phyloP scores from a whole-genome alignment of 2,113 vertebrate species.

The Myocastor coypus region DNA sequence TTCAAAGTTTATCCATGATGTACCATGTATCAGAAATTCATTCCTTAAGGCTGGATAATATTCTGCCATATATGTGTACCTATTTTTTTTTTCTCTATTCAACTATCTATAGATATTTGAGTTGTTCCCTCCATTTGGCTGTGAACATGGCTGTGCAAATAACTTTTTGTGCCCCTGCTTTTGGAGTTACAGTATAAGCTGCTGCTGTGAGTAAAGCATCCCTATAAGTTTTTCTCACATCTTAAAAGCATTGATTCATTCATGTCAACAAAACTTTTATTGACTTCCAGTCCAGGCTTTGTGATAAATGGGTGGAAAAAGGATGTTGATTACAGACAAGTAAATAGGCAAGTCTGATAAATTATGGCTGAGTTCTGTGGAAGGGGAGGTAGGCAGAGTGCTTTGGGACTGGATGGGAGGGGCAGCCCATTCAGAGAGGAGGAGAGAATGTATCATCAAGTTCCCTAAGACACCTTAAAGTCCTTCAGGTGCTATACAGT shows the following conservation, averaged over 20 bases:
- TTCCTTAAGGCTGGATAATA: background rate
- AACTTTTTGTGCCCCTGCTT: background rate
- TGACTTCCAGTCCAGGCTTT: background rate
- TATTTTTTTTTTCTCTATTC: background rate
- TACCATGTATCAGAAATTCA: background rate
- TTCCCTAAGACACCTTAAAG: background rate
- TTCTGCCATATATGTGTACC: background rate
- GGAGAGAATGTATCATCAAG: background rate
- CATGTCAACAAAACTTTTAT: conserved; percentile 3
- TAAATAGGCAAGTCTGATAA: background rate
- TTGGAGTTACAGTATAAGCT: background rate
- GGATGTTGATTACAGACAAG: background rate
- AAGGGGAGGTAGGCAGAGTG: background rate
- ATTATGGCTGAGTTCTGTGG: background rate
- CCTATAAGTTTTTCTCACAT: background rate
- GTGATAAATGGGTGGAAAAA: background rate
- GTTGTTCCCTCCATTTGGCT: background rate
- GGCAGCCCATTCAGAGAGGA: background rate
- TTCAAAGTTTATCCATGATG: background rate
- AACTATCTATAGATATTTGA: background rate
- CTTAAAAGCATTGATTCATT: conserved; percentile 52
- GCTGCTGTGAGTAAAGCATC: background rate
- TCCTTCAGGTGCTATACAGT: background rate
- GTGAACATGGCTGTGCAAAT: background rate
- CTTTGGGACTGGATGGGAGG: background rate